These are phyloP conservation scores for Pluvialis apricaria DNA, from an alignment of 2,113 vertebrate species.

Conservation along the genomic window DNA sequence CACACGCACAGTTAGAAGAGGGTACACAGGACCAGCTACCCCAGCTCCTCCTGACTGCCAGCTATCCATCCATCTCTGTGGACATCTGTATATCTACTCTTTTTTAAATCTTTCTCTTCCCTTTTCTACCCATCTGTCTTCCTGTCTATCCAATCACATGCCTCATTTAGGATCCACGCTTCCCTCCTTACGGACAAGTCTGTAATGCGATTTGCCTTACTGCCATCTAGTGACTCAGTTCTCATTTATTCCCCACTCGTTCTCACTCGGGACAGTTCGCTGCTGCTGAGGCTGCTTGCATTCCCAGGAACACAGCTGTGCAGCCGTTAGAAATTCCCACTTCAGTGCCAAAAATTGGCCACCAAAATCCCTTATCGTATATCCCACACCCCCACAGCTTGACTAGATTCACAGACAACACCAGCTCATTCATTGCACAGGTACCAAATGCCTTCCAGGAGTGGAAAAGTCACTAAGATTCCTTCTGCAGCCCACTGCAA, in stretches of 20 bases:
- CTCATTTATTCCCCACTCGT: background rate
- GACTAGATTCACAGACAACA: too few species aligned
- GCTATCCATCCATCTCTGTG: background rate
- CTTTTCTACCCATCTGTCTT: background rate
- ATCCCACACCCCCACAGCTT: background rate
- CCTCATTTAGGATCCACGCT: background rate
- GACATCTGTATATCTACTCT: background rate
- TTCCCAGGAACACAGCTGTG: background rate
- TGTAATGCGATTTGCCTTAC: background rate
- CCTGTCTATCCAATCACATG: background rate
- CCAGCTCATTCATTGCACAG: background rate
- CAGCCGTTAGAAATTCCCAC: background rate
- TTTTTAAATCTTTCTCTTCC: background rate
- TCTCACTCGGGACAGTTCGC: background rate
- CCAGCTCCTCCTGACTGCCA: background rate
- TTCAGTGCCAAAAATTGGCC: fast-evolving
- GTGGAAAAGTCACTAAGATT: background rate
- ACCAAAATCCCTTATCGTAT: background rate
- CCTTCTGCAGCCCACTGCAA: background rate
- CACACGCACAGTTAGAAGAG: fast-evolving
- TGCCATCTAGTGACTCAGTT: background rate
- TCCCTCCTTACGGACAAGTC: background rate
- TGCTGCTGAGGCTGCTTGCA: background rate
- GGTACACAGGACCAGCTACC: background rate
- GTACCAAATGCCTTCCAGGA: background rate